Conservation (phyloP, 2,888 invertebrate species). For the Morinoia aosen region DNA sequence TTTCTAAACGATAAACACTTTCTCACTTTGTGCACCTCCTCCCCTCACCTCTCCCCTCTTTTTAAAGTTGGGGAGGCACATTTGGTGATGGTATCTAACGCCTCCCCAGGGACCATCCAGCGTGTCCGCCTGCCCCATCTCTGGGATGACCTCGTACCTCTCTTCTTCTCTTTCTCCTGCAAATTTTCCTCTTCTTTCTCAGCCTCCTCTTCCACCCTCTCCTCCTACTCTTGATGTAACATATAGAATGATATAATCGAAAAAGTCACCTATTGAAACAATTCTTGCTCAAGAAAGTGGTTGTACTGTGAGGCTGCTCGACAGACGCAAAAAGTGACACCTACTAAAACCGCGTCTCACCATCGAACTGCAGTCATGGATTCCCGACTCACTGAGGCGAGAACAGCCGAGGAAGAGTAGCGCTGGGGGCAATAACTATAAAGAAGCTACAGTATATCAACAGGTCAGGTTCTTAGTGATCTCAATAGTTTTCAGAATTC, state of each 20-base stretch:
- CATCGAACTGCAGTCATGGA: no score
- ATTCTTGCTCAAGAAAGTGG: not conserved
- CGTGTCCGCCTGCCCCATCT: constrained; percentile 17
- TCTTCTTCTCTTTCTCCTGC: not conserved
- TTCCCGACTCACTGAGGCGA: no score
- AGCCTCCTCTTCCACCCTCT: not conserved
- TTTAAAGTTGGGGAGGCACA: not conserved
- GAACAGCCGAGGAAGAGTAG: no score
- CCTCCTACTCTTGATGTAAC: not conserved
- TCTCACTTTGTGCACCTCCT: not conserved
- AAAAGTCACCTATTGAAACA: not conserved
- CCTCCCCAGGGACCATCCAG: not conserved
- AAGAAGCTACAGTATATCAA: no score
- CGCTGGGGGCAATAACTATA: no score
- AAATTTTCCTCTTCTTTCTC: not conserved
- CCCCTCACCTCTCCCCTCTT: not conserved
- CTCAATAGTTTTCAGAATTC: no score
- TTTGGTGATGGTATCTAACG: constrained; percentile 26
- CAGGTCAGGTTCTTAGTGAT: no score
- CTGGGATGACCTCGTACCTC: not conserved
- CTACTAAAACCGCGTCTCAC: no score
- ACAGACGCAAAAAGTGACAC: no score
- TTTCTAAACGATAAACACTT: not conserved
- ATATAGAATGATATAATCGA: not conserved
- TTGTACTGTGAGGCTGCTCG: not conserved